Evolutionary conservation across 2,797 vertebrate genomes (phyloP).

Genomic region (Dryobates pubescens): DNA sequence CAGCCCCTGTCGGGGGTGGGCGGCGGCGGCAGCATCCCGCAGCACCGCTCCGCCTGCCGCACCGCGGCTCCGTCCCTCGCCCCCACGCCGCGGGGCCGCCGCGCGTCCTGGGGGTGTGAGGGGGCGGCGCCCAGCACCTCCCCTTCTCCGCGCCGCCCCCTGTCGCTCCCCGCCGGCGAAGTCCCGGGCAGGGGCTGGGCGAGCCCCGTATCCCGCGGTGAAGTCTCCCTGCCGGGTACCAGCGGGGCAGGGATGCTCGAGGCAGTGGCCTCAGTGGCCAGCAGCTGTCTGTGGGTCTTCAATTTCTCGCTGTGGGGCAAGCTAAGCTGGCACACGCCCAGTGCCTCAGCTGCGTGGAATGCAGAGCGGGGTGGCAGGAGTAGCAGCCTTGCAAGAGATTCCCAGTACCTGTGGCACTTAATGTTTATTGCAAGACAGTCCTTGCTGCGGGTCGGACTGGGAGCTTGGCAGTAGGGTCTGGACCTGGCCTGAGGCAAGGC

Average conservation of each 20-base stretch:
- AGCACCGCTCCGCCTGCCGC: neutral
- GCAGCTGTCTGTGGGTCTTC: neutral
- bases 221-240: neutral
- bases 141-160: neutral
- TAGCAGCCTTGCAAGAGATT: neutral
- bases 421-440: accelerated
- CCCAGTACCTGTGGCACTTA: neutral
- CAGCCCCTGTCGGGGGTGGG: neutral
- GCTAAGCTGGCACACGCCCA: accelerated
- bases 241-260: neutral
- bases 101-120: neutral
- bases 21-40: neutral
- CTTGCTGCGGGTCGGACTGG: accelerated
- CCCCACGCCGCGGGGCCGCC: neutral
- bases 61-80: neutral
- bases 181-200: neutral
- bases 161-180: neutral
- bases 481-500: no score
- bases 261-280: neutral
- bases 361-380: neutral
- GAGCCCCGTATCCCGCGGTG: no score
- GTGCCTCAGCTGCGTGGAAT: accelerated
- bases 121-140: neutral
- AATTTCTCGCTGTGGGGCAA: accelerated
- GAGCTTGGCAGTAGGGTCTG: neutral